phyloP scores from a whole-genome alignment of 1,140 invertebrate species.

The Polypedilum pembai region DNA sequence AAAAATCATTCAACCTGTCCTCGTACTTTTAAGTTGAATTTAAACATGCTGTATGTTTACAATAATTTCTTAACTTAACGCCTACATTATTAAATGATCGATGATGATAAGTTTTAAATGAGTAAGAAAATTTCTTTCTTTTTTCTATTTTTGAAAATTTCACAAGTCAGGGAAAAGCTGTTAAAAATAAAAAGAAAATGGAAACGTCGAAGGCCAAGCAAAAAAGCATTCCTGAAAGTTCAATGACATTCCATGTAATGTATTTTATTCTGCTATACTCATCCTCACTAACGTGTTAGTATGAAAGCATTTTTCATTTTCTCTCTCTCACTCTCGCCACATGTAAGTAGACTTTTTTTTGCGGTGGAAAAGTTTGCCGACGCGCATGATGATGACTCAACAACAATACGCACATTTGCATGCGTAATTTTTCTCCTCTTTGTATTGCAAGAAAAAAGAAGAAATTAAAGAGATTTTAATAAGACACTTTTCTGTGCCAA shows the following conservation, averaged over 20 bases:
- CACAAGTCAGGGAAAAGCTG: no score
- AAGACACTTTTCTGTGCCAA: no score
- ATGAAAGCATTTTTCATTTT: not conserved
- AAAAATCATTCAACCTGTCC: no score
- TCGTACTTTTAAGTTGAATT: no score
- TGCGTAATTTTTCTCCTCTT: not conserved
- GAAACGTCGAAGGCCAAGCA: not conserved
- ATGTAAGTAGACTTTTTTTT: not conserved
- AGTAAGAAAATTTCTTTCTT: no score
- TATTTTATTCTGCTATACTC: not conserved
- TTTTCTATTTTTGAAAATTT: no score
- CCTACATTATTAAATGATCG: no score
- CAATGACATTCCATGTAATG: conserved; percentile 4
- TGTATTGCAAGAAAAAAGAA: no score
- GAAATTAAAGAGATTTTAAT: no score
- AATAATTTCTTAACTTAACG: no score
- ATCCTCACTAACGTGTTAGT: not conserved
- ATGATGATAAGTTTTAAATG: no score
- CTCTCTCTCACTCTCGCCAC: not conserved
- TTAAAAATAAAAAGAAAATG: not conserved
- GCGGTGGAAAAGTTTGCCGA: not conserved
- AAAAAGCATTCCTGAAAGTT: conserved; percentile 20
- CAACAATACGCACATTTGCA: not conserved
- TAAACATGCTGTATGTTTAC: no score
- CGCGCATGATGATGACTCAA: conserved; percentile 15